A percentile compares a stretch with the other conserved stretches of the same genome.
phyloP scores from a whole-genome alignment of 2,113 vertebrate genomes.

The Tonatia bakeri region DNA sequence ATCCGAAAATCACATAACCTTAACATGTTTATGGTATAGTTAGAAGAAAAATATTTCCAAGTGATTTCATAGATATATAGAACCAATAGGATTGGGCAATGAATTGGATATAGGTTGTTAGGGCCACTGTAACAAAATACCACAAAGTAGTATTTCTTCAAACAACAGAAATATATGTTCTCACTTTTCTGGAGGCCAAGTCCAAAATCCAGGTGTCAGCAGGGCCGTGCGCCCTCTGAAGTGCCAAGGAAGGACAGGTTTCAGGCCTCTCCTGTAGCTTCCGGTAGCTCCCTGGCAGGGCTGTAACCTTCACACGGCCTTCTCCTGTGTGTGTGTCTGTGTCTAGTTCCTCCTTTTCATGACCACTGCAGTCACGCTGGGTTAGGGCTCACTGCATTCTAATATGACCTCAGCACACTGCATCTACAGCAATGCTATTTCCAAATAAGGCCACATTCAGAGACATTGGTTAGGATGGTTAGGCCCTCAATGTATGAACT shows the following conservation, averaged over 20 bases:
- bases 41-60: background rate
- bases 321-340: background rate
- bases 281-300: background rate
- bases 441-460: background rate
- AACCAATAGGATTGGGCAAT: background rate
- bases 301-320: rapidly evolving
- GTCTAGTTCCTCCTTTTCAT: too few relatives aligned
- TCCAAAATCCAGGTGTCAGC: background rate
- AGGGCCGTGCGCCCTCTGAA: background rate
- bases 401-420: background rate
- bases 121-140: background rate
- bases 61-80: background rate
- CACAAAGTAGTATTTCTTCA: background rate
- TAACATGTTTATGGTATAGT: background rate
- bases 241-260: background rate
- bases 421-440: background rate
- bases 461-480: background rate
- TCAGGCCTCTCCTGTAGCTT: background rate
- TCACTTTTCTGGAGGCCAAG: background rate
- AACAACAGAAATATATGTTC: background rate
- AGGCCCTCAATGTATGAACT: background rate
- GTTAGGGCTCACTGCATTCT: background rate
- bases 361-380: background rate
- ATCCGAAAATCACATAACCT: background rate
- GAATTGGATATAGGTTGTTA: background rate